These are phyloP conservation scores for Euglossa dilemma DNA, from an alignment of 1,140 invertebrate genomes.

Conservation along the genomic window DNA sequence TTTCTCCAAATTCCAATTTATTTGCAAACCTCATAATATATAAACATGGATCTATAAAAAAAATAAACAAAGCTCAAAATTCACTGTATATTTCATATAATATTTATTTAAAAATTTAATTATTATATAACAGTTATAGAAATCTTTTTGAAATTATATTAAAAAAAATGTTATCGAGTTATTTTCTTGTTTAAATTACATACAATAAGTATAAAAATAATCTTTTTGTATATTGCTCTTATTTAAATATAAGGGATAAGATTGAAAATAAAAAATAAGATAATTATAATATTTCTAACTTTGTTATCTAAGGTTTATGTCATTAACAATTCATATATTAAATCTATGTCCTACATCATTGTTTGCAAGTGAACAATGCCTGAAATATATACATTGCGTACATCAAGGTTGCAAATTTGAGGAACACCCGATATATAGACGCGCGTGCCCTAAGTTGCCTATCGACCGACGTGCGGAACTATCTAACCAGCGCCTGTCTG, in stretches of 20 bases:
- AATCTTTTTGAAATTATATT: too few species aligned
- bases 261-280: not conserved
- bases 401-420: conserved; percentile 1
- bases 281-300: not conserved
- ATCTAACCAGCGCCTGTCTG: conserved; percentile 66
- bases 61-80: not conserved
- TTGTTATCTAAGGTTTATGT: not conserved
- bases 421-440: conserved; percentile 54
- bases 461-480: conserved; percentile 70
- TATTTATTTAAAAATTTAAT: not conserved
- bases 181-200: not conserved
- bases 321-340: not conserved
- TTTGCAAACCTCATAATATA: conserved; percentile 98
- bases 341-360: not conserved
- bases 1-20: conserved; percentile 94
- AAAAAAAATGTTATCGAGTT: too few species aligned
- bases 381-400: conserved; percentile 15
- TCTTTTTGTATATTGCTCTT: not conserved
- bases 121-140: too few species aligned
- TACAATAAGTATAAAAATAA: not conserved
- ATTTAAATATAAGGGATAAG: not conserved
- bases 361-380: too few species aligned
- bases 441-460: conserved; percentile 65
- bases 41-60: conserved; percentile 92
- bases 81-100: too few species aligned